Percentiles rank a stretch among this genome's conserved stretches.
Conservation (phyloP, 2,113 vertebrate species). For the Aphyosemion australe region DNA sequence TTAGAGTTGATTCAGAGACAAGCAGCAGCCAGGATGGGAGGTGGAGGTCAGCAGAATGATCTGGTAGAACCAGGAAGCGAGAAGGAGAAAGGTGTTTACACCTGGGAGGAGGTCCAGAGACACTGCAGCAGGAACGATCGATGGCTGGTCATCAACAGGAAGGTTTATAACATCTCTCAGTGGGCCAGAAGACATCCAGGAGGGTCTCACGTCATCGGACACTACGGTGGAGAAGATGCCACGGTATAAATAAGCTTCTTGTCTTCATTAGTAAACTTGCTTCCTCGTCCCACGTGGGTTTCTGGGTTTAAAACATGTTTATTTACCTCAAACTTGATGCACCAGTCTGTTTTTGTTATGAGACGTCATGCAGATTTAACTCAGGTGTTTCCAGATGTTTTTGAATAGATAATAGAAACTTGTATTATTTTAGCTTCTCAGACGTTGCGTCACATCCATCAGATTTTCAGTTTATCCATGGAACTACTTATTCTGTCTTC, state of each 20-base stretch:
- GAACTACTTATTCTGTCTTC: no score
- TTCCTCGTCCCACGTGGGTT: no score
- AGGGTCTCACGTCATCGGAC: slow-evolving; percentile 84
- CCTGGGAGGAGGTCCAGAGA: slow-evolving; percentile 92
- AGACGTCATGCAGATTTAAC: no score
- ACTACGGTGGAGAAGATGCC: slow-evolving; percentile 92
- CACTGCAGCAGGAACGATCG: slow-evolving; percentile 86
- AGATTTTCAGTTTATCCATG: no score
- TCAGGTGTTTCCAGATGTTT: no score
- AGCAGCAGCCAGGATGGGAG: slow-evolving; percentile 50
- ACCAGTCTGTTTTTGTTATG: no score
- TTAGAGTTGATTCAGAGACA: slow-evolving; percentile 22
- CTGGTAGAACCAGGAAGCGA: slow-evolving; percentile 2
- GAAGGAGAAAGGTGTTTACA: slow-evolving; percentile 61
- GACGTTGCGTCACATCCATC: no score
- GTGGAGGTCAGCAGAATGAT: slow-evolving; percentile 53
- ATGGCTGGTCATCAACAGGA: slow-evolving; percentile 93
- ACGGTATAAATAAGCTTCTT: slow-evolving; percentile 79
- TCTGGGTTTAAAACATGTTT: no score
- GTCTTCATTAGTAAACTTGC: background rate
- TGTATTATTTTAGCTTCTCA: background rate
- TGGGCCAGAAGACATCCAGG: slow-evolving; percentile 90
- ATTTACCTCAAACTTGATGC: no score
- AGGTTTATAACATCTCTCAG: slow-evolving; percentile 89
- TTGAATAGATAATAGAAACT: no score